Evolutionary conservation across 2,888 invertebrate species (phyloP).

Genomic region (Chydorus sphaericus): DNA sequence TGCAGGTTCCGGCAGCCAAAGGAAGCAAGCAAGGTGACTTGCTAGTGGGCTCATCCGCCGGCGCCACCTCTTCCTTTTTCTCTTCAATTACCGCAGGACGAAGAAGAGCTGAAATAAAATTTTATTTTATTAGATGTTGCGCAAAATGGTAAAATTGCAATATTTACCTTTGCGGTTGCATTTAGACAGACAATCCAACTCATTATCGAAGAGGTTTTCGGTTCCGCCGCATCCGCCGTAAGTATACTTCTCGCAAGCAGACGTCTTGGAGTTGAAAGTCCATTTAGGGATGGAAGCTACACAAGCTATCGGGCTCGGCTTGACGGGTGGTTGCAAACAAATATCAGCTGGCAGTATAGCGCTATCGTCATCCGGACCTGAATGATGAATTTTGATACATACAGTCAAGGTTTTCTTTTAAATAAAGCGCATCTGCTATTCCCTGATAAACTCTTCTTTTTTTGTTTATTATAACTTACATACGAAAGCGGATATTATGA

Average conservation of each 20-base stretch:
- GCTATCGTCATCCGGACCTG: conserved; percentile 1
- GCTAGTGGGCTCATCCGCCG: no score
- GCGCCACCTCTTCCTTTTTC: no score
- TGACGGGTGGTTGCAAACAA: not conserved
- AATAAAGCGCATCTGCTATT: no score
- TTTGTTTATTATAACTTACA: no score
- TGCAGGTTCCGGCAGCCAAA: not conserved
- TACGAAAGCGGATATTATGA: not conserved
- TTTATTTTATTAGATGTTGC: no score
- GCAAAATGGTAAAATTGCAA: no score
- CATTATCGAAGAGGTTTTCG: conserved; percentile 22
- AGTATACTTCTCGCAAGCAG: conserved; percentile 22
- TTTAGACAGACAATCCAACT: conserved; percentile 13
- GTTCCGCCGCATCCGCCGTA: conserved; percentile 26
- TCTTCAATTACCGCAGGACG: no score
- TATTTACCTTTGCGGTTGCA: conserved; percentile 12
- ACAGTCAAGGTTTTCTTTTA: no score
- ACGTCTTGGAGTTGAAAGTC: conserved; percentile 11
- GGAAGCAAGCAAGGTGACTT: not conserved
- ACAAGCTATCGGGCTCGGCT: conserved; percentile 5
- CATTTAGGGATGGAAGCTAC: not conserved
- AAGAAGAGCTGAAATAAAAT: no score
- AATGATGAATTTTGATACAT: not conserved
- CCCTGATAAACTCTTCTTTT: no score
- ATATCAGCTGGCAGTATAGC: not conserved